A percentile compares a stretch with the other conserved stretches of the same genome.
Evolutionary conservation across 2,797 vertebrate species (phyloP).

Genomic region (Poeciliopsis paucimaculata): DNA sequence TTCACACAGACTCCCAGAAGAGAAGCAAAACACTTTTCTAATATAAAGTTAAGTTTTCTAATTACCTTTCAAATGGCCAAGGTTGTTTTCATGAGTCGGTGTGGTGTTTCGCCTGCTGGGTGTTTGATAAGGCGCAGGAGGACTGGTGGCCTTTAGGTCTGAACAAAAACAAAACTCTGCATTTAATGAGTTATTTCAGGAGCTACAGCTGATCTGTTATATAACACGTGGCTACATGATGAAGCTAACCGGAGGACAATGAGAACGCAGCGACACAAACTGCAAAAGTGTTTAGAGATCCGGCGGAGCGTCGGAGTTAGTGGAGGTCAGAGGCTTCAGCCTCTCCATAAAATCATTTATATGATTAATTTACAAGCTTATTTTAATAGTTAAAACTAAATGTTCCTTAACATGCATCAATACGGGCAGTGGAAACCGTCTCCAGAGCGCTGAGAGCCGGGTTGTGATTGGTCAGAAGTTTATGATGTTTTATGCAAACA

Average conservation of each 20-base stretch:
- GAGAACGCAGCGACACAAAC: neutral
- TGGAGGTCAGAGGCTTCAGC: no score
- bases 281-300: neutral
- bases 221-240: neutral
- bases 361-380: no score
- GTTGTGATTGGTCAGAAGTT: no score
- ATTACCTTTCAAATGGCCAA: conserved; percentile 30
- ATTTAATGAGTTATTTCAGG: conserved; percentile 1
- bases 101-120: conserved; percentile 14
- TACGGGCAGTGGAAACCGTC: no score
- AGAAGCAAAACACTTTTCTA: conserved; percentile 11
- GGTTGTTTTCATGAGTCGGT: conserved; percentile 13
- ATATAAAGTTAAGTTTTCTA: conserved; percentile 32
- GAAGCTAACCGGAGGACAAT: neutral
- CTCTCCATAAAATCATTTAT: no score
- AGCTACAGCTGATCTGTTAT: neutral
- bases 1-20: conserved; percentile 3
- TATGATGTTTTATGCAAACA: no score
- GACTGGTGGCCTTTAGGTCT: neutral
- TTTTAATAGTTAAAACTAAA: no score
- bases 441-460: no score
- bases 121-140: conserved; percentile 1
- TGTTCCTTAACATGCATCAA: no score
- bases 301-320: no score
- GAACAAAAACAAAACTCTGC: conserved; percentile 3